Evolutionary conservation across 2,113 vertebrate genomes (phyloP).

Genomic region (Lichenostomus cassidix): DNA sequence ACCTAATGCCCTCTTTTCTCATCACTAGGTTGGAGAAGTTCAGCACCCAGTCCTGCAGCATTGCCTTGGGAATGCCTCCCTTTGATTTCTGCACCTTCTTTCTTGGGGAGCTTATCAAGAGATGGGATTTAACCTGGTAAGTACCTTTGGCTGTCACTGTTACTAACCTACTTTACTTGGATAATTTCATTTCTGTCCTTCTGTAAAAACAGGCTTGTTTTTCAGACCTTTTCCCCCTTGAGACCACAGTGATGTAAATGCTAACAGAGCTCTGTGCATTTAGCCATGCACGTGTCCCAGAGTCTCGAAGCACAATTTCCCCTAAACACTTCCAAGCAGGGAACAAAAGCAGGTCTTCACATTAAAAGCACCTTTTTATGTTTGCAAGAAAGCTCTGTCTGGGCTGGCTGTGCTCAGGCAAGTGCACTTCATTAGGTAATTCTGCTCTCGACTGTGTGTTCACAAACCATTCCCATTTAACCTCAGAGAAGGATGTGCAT

Average conservation of each 20-base stretch:
- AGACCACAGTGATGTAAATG: not conserved
- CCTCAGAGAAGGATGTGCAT: not conserved
- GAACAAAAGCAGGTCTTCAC: constrained; percentile 26
- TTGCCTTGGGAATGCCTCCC: not conserved
- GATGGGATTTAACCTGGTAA: not conserved
- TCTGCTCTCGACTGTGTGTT: constrained; percentile 11
- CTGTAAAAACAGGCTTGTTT: constrained; percentile 25
- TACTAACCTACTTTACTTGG: not conserved
- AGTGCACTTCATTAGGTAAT: constrained; percentile 45
- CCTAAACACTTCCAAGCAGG: not conserved
- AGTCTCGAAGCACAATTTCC: constrained; percentile 23
- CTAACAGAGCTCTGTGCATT: not conserved
- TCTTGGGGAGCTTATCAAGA: not conserved
- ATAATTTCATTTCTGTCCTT: not conserved
- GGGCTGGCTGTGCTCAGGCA: constrained; percentile 5
- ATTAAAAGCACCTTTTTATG: constrained; percentile 17
- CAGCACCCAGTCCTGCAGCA: not conserved
- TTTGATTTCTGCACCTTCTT: not conserved
- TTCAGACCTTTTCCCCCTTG: not conserved
- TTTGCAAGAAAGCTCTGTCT: not conserved
- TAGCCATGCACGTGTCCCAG: not conserved
- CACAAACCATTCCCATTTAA: not conserved
- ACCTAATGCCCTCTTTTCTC: not conserved
- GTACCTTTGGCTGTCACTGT: not conserved
- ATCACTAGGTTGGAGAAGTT: not conserved